Conservation (phyloP, 2,113 vertebrate species). For the Pachyramphus minor region DNA sequence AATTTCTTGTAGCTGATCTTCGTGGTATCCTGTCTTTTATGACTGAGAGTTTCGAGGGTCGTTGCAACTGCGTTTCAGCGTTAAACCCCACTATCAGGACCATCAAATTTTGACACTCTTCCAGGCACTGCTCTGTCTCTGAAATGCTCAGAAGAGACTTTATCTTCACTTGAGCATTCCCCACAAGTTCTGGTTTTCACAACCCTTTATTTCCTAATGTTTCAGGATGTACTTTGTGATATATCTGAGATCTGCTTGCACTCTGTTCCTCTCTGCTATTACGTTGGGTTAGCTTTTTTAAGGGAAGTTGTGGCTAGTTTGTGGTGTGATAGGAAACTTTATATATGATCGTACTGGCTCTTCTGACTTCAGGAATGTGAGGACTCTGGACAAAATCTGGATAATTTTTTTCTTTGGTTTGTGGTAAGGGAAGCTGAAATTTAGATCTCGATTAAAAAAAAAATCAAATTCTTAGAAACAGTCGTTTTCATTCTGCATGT, state of each 20-base stretch:
- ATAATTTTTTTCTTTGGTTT: neutral
- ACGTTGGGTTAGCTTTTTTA: neutral
- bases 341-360: neutral
- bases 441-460: neutral
- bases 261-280: neutral
- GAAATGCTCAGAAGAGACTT: neutral
- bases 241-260: neutral
- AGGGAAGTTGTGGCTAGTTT: rapidly evolving
- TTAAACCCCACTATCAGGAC: neutral
- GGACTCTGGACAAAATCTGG: neutral
- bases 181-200: neutral
- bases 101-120: neutral
- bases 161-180: neutral
- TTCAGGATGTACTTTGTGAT: neutral
- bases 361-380: neutral
- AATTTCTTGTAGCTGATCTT: neutral
- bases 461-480: neutral
- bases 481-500: neutral
- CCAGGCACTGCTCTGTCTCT: neutral
- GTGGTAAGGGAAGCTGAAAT: neutral
- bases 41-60: neutral
- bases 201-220: neutral
- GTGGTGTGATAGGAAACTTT: neutral
- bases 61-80: neutral
- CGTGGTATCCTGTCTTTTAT: neutral